Conservation (phyloP, 1,140 invertebrate species). For the Pararge aegeria region DNA sequence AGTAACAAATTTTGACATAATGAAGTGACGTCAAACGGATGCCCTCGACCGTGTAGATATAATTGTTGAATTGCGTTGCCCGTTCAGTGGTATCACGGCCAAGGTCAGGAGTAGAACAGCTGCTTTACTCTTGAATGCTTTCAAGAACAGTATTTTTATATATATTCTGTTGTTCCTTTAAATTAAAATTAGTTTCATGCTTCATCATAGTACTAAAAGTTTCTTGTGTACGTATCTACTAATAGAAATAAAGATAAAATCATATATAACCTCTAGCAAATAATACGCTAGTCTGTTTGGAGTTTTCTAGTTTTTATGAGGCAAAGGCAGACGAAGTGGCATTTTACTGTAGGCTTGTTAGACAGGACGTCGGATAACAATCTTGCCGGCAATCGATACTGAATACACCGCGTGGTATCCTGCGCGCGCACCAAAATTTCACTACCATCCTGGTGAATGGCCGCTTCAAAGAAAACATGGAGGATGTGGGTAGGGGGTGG, state of each 20-base stretch:
- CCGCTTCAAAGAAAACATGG: constrained; percentile 50
- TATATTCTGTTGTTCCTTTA: not conserved
- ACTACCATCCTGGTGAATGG: constrained; percentile 65
- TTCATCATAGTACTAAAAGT: too few species aligned
- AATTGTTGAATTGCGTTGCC: constrained; percentile 63
- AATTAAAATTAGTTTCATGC: too few species aligned
- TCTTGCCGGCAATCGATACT: constrained; percentile 64
- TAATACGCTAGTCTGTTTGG: not conserved
- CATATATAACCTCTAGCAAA: not conserved
- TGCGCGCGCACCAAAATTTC: constrained; percentile 68
- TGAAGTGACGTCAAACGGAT: constrained; percentile 16
- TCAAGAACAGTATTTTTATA: not conserved
- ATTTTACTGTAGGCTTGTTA: constrained; percentile 40
- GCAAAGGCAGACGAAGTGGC: constrained; percentile 8
- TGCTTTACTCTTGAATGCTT: constrained; percentile 28
- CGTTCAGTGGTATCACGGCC: constrained; percentile 63
- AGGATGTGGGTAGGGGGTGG: constrained; percentile 45
- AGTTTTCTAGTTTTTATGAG: constrained; percentile 3
- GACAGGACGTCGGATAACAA: constrained; percentile 46
- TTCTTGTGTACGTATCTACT: not conserved
- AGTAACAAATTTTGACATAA: constrained; percentile 12
- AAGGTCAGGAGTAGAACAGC: constrained; percentile 58
- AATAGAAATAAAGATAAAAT: not conserved
- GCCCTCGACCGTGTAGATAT: constrained; percentile 57
- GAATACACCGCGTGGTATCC: constrained; percentile 37